Base-by-base conservation (phyloP, 53 echinoderm and acorn worm species). In the Apostichopus leukothele region DNA sequence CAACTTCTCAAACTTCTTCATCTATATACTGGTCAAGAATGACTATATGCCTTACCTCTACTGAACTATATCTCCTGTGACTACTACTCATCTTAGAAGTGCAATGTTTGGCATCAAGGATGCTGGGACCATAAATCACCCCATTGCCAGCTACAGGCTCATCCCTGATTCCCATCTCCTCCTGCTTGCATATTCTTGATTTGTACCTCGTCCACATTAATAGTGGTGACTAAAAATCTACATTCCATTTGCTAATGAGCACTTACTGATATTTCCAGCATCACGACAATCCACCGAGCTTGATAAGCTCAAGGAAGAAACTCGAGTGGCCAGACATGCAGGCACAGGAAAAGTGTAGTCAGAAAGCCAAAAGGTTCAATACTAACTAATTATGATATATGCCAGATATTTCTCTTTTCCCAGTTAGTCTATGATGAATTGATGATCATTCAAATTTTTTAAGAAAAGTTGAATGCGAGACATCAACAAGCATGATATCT, bases 241-340 rank as follows among this genome's bases (percentile, higher is more conserved):
- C 81, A 81, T 81, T 81, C 81, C 81, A 81, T 81, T 81, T 81
- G 81, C 81, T 81, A 81, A 81, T 81, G 81, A 81, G 81, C 81
- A 54, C 20, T 59, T 59, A 81, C 22, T 81, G 57, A 81, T 55
- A 54, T 54, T 81, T 6, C 18, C 71, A 71, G 71, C 71, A 71
- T 71, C 71, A 71, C 6, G 71, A 71, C 71, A 1, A 18, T 71
- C 18, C 20, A 19, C 71, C 71, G 5, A 19, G 18, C 6, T 19
- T 6, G 20, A 71, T 71, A 14, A 71, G 20, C 71, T 18, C 18
- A 1, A 6, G 71, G 20, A 71, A 71, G 71, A 71, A 39, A 39
- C 39, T 71, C 18, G 6, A n/a, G 18, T n/a, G 71, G 6, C 71
- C 71, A 16, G 71, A 71, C 71, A 71, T 71, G 71, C 39, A 39